Conservation (phyloP, 2,888 invertebrate species). For the Campoletis raptor region DNA sequence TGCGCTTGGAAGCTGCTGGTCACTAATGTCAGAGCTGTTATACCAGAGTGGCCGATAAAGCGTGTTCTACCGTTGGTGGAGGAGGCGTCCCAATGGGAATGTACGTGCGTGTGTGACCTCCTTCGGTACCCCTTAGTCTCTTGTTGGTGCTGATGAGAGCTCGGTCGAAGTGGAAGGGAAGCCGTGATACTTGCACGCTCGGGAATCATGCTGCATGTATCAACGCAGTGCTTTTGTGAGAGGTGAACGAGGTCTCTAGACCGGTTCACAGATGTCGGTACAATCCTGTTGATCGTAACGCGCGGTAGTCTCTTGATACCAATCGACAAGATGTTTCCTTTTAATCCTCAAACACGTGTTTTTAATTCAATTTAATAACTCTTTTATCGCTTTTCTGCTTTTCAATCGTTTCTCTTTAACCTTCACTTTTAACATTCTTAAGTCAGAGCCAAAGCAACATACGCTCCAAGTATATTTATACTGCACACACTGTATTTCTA, state of each 20-base stretch:
- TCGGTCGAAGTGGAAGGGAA: conserved; percentile 63
- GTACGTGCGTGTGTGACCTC: conserved; percentile 47
- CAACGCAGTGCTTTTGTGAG: conserved; percentile 54
- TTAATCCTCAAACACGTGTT: background rate
- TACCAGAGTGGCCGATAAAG: conserved; percentile 79
- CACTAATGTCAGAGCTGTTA: conserved; percentile 71
- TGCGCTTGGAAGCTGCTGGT: conserved; percentile 79
- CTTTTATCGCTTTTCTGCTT: background rate
- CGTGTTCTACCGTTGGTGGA: conserved; percentile 72
- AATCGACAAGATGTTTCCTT: conserved; percentile 26
- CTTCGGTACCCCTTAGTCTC: conserved; percentile 33
- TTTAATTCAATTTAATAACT: background rate
- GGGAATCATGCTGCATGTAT: conserved; percentile 51
- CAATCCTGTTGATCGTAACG: conserved; percentile 62
- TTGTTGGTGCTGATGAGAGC: conserved; percentile 41
- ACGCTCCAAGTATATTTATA: conserved; percentile 13
- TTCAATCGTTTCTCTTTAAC: conserved; percentile 27
- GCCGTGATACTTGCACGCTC: conserved; percentile 58
- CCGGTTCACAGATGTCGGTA: conserved; percentile 83
- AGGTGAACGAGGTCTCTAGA: conserved; percentile 77
- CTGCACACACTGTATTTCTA: background rate
- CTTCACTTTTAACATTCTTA: conserved; percentile 27
- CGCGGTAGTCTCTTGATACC: conserved; percentile 47
- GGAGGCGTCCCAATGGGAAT: conserved; percentile 51
- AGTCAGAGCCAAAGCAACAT: conserved; percentile 14